These are phyloP conservation scores for Champsocephalus gunnari DNA, from an alignment of 2,797 vertebrate genomes.

Conservation along the genomic window DNA sequence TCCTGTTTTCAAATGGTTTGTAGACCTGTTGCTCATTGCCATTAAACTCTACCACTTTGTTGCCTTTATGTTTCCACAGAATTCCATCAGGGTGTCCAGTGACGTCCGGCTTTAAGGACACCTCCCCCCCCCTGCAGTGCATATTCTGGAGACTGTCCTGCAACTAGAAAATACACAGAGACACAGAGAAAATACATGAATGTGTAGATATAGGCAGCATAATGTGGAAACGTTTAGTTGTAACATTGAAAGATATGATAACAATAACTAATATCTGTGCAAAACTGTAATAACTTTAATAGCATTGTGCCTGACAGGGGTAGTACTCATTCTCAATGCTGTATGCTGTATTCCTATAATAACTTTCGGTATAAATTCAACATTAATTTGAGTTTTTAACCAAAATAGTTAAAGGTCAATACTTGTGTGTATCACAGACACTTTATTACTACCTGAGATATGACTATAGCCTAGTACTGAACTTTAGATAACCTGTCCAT, in stretches of 20 bases:
- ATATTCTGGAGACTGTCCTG: slow-evolving; percentile 29
- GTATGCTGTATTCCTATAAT: background rate
- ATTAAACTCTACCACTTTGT: slow-evolving; percentile 66
- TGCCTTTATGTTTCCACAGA: slow-evolving; percentile 70
- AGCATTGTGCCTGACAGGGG: background rate
- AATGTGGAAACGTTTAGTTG: background rate
- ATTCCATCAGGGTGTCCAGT: slow-evolving; percentile 11
- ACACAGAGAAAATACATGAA: slow-evolving; percentile 5
- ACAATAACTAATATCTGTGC: background rate
- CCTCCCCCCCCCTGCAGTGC: background rate
- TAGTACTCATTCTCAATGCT: no score
- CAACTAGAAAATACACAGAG: slow-evolving; percentile 36
- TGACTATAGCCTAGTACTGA: background rate
- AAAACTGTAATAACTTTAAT: background rate
- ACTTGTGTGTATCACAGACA: background rate
- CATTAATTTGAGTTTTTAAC: background rate
- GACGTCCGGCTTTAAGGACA: background rate
- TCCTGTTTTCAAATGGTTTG: background rate
- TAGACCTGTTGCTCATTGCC: accelerated
- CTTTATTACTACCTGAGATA: background rate
- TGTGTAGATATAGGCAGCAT: background rate
- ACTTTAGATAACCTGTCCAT: background rate
- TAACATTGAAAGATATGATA: background rate
- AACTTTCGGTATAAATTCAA: background rate
- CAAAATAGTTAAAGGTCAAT: background rate